These are phyloP conservation scores for Calidris pugnax DNA, from an alignment of 2,113 vertebrate genomes.

Conservation along the genomic window DNA sequence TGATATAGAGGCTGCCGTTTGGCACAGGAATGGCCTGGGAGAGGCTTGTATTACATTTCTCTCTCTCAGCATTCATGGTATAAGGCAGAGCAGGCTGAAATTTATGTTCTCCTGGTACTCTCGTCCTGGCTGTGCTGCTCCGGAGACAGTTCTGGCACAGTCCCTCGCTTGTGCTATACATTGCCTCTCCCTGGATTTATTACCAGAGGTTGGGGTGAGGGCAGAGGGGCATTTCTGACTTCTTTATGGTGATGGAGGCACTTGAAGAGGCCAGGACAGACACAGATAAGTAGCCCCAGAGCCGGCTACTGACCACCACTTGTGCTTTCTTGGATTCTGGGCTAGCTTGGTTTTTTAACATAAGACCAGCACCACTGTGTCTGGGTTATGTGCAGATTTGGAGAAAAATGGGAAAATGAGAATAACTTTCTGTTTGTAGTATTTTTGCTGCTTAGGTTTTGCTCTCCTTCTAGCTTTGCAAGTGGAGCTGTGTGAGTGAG, in stretches of 20 bases:
- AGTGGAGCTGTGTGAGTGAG: background rate
- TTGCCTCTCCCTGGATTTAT: slow-evolving; percentile 37
- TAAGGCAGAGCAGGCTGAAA: slow-evolving; percentile 53
- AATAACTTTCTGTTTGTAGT: background rate
- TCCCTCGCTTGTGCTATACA: background rate
- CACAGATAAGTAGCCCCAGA: slow-evolving; percentile 6
- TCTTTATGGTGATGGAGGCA: slow-evolving; percentile 51
- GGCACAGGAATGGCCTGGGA: slow-evolving; percentile 47
- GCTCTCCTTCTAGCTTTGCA: background rate
- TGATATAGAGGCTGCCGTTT: slow-evolving; percentile 57
- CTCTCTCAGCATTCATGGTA: background rate
- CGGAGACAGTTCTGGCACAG: slow-evolving; percentile 34
- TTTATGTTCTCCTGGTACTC: slow-evolving; percentile 59
- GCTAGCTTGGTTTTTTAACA: background rate
- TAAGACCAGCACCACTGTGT: background rate
- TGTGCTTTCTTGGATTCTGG: background rate
- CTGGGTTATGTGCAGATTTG: background rate
- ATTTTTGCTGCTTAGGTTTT: background rate
- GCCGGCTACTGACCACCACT: slow-evolving; percentile 14
- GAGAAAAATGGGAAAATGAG: background rate
- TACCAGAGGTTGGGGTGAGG: slow-evolving; percentile 50
- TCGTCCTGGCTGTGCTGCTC: background rate
- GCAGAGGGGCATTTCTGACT: slow-evolving; percentile 49
- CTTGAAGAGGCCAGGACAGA: slow-evolving; percentile 38
- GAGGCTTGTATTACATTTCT: slow-evolving; percentile 46